Evolutionary conservation across 2,888 invertebrate species (phyloP), one percentile per base, ranked within the genome.

Genomic region (Schizotus pectinicornis): DNA sequence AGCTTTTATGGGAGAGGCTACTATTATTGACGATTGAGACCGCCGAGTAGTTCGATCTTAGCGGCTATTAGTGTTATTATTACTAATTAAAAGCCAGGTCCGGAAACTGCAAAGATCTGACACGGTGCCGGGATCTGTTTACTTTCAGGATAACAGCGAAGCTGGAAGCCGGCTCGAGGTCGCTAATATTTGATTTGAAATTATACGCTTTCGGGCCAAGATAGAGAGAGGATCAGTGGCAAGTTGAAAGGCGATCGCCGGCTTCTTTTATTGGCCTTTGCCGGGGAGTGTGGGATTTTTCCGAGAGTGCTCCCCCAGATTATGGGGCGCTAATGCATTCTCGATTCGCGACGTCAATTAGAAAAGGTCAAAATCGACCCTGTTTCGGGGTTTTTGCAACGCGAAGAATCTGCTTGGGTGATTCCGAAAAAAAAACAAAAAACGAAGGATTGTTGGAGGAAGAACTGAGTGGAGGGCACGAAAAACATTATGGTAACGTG

Each of bases 141-240:
- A 52, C 52, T 42, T 51, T 57, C 42, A 49, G 56, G 59, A 63
- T 63, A 61, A 59, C 61, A 61, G 47, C 11, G 7, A 43, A 46
- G 31, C 42, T 50, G 12, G 54, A 45, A 38, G 31, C 45, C 43
- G 38, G 42, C 47, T 43, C 56, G 37, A 55, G 46, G 38, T 52
- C 42, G 59, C 60, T 57, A 57, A 61, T 58, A 57, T 63, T 63
- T 61, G 58, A 63, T 63, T 61, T 61, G 61, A 61, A 63, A 63
- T 61, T 63, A 61, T 63, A 59, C 56, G 56, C 61, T 57, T 54
- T 57, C 53, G 34, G 22, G 49, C 54, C 37, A 46, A 52, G 42
- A 45, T 43, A 49, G 42, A 45, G 50, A 49, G 35, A 34, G 34
- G 8, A 55, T 48, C 41, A 46, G 56, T 53, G 53, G 53, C 53